Evolutionary conservation across 2,797 vertebrate species (phyloP), one percentile per base, ranked within the genome.

Genomic region (Schizopygopsis malacanthus): DNA sequence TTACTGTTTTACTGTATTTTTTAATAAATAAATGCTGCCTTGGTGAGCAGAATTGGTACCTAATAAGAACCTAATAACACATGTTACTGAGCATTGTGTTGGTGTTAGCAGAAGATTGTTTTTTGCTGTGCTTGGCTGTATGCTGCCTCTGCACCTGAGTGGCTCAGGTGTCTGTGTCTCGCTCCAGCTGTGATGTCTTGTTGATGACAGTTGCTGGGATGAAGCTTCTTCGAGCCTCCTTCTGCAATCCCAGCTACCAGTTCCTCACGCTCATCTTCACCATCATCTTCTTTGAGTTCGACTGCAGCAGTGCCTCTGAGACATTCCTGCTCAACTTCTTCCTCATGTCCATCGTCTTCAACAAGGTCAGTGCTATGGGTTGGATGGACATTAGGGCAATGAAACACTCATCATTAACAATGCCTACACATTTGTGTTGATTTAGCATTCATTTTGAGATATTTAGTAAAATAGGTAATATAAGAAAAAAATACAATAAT

Each of bases 281-380:
- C 0, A 95, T 98, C 3, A 87, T 99, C 90, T 98, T 99, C 91
- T 99, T 99, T 94, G 95, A 95, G 86, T 98, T 98, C 13, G 98
- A 99, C 94, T 98, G 94, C 90, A 96, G 95, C 33, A 94, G 89
- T 6, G 92, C 96, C 88, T 99, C 98, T 0, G 97, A 99, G 93
- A 98, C 97, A 87, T 99, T 99, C 93, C 93, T 99, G 90, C 93
- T 99, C 87, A 97, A 99, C 95, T 98, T 98, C 95, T 99, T 98
- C 94, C 89, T 99, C 92, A 97, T 98, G 95, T 98, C 98, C 80
- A 97, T 99, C 37, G 77, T 99, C 75, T 98, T 98, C 90, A 97
- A 97, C 88, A 99, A 99, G 97, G 98, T 96, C 93, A 95, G 96
- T 92, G 3, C 11, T 65, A 28, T 9, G 20, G 13, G 37, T 18